Base-by-base conservation (phyloP, 2,797 vertebrate genomes). In the Philypnodon macrostomus region DNA sequence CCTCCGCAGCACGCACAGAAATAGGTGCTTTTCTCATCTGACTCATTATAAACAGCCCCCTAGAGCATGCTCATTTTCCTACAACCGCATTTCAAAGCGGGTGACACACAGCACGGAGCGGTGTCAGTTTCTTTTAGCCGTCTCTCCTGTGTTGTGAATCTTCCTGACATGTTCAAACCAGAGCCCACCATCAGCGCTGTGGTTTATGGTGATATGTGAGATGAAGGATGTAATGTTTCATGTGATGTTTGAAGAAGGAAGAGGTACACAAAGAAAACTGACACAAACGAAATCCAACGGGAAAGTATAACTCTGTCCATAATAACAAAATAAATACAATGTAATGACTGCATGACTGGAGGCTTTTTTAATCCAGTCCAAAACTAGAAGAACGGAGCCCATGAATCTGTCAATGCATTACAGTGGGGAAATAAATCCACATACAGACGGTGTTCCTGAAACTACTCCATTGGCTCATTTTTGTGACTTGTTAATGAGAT, bases 41-140 rank as follows among this genome's bases (percentile, higher is more conserved):
- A 80, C 49, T 83, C 78, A 81, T 80, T 77, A 78, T 62, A 73
- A 77, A 64, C 63, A 58, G 49, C 63, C 63, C 41, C 73, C 71
- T 2, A 12, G 36, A 70, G 74, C 41, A 37, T 44, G 48, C 45
- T 41, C 21, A 13, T 26, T 27, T 31, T 24, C 15, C 44, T 21
- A 50, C 32, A 53, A 67, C 58, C 37, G 53, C 8, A 4, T 63
- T 54, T 61, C 66, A 54, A 54, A 70, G 50, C 26, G 31, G 63
- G 50, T 63, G 74, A 75, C 71, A 79, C 63, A n/a, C 47, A 66
- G 67, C 70, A 61, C 7, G 66, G 59, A 50, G 70, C 74, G 46
- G 68, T 75, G 83, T 76, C 73, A 70, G 57, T 71, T 80, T 67
- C 55, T 73, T 75, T 70, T 40, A 51, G 67, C 49, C n/a, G 6